Percentiles rank a stretch among this genome's conserved stretches.
These are phyloP conservation scores for Lophotriccus pileatus DNA, from an alignment of 2,797 vertebrate genomes.

Conservation along the genomic window DNA sequence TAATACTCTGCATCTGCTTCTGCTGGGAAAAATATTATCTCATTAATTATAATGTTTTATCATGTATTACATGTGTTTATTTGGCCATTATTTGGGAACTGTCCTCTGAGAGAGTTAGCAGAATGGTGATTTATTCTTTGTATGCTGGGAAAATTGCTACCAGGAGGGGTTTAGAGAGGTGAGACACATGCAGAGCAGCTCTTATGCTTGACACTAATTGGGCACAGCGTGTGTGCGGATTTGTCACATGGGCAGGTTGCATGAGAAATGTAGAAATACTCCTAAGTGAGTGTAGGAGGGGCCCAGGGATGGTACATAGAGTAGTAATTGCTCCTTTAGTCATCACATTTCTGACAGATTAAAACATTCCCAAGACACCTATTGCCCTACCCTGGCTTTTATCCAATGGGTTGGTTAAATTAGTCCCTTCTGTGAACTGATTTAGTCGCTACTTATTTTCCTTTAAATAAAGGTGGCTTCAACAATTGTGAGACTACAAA, in stretches of 20 bases:
- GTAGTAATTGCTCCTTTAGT: not conserved
- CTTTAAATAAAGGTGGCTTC: not conserved
- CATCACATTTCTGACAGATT: slow-evolving; percentile 4
- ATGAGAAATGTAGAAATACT: not conserved
- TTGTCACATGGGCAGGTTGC: not conserved
- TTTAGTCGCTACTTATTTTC: not conserved
- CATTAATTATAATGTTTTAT: not conserved
- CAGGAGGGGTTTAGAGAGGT: not conserved
- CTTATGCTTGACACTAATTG: not conserved
- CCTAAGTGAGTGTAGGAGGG: not conserved
- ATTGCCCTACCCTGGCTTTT: not conserved
- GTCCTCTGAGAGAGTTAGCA: not conserved
- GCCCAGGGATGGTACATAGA: not conserved
- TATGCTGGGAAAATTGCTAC: not conserved
- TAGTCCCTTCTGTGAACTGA: not conserved
- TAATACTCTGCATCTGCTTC: not conserved
- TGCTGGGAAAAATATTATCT: not conserved
- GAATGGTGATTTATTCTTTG: not conserved
- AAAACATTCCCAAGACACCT: not conserved
- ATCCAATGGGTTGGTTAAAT: not conserved
- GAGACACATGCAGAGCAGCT: not conserved
- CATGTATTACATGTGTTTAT: not conserved
- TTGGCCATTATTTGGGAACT: not conserved
- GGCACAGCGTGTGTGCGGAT: not conserved
- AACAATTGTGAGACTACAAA: not conserved